Evolutionary conservation across 2,113 vertebrate genomes (phyloP), one percentile per base, ranked within the genome.

Genomic region (Mugil cephalus): DNA sequence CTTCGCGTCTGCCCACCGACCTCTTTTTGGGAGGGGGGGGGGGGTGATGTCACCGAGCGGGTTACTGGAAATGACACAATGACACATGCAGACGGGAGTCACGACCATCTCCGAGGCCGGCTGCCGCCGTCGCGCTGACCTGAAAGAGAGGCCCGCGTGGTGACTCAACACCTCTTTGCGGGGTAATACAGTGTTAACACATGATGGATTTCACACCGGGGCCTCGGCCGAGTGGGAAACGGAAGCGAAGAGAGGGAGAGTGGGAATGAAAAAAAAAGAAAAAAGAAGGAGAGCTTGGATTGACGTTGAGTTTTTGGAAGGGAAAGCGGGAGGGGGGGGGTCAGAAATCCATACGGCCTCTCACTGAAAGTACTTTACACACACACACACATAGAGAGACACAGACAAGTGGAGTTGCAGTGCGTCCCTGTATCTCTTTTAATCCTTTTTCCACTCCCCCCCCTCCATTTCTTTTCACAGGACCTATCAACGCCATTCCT

Each of bases 401-500:
- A 51, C 0, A 10, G 62, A 59, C 77, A 83, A 78, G 79, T 82
- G 54, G 66, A 77, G 82, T 79, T 76, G 70, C 69, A 82, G 62
- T 85, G 48, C 39, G 72, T 83, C 80, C 66, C 73, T 87, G 82
- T 88, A 86, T 91, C 84, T 89, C 87, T 88, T 89, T 89, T 90
- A 92, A 93, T 92, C 92, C 89, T 87, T 90, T 89, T 92, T 90
- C 91, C 91, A 89, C 78, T 84, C 86, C 84, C 88, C n/a, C 81
- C 85, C 87, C 87, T 76, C 89, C 68, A 85, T 86, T 91, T 88
- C 85, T 85, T 84, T 92, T 91, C 82, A 86, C 84, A 79, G 86
- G 89, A 90, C 88, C 91, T 86, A 92, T 92, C 92, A 92, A 89
- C 80, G 87, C 91, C 92, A 92, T 92, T 91, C 91, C 91, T 82